These are phyloP conservation scores for Antrozous pallidus DNA, from an alignment of 2,797 vertebrate species.

Conservation along the genomic window DNA sequence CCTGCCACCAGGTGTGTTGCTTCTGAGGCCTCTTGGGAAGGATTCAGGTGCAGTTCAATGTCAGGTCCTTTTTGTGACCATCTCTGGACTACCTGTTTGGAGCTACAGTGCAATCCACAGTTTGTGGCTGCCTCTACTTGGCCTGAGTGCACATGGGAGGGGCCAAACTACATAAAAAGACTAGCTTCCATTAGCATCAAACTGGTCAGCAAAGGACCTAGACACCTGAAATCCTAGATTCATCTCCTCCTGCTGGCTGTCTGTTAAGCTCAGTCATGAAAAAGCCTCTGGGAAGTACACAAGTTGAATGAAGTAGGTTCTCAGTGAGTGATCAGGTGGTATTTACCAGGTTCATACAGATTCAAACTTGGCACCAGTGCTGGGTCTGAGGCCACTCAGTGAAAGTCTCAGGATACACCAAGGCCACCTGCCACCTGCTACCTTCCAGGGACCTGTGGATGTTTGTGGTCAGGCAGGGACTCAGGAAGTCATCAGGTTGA, in stretches of 20 bases:
- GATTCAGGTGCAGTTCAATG: not conserved
- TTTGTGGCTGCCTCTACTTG: not conserved
- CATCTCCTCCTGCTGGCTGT: not conserved
- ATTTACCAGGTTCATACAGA: not conserved
- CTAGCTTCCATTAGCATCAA: not conserved
- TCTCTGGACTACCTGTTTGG: not conserved
- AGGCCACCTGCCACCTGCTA: not conserved
- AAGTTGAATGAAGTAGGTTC: not conserved
- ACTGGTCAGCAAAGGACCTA: not conserved
- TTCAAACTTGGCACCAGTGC: not conserved
- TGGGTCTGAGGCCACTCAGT: not conserved
- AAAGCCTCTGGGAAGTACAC: not conserved
- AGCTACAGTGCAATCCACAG: not conserved
- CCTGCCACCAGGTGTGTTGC: not conserved
- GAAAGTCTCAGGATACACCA: not conserved
- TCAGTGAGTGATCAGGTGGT: not conserved
- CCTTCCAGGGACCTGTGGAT: not conserved
- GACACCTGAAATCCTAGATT: not conserved
- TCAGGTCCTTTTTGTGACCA: not conserved
- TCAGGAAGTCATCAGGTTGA: not conserved
- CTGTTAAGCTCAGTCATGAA: not conserved
- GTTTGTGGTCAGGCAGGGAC: not conserved
- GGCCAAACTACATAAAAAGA: not conserved
- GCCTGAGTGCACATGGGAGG: not conserved
- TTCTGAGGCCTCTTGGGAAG: not conserved